phyloP scores from a whole-genome alignment of 2,888 invertebrate genomes.

The Helleia helle region DNA sequence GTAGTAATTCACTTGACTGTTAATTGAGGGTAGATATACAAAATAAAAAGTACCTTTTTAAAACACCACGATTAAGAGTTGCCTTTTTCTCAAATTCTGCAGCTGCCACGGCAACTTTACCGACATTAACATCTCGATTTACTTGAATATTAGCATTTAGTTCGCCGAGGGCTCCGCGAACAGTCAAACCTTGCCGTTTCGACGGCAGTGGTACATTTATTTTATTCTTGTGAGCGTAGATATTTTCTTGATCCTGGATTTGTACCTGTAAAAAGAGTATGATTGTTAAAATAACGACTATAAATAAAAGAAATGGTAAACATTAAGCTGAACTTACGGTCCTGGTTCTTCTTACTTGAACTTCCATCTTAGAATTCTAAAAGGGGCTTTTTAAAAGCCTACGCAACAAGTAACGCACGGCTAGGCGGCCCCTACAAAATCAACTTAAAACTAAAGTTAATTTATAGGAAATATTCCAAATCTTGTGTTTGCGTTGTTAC shows the following conservation, averaged over 20 bases:
- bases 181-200: slow-evolving; percentile 42
- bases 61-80: slow-evolving; percentile 26
- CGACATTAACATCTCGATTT: slow-evolving; percentile 37
- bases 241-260: slow-evolving; percentile 57
- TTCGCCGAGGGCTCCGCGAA: slow-evolving; percentile 58
- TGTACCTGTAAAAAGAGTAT: slow-evolving; percentile 30
- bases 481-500: background rate
- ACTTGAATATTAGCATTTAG: slow-evolving; percentile 51
- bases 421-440: background rate
- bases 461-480: background rate
- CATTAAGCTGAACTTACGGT: slow-evolving; percentile 34
- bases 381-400: background rate
- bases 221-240: slow-evolving; percentile 43
- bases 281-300: slow-evolving; percentile 7
- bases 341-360: slow-evolving; percentile 43
- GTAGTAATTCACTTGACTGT: too few species aligned
- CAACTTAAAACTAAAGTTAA: background rate
- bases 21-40: slow-evolving; percentile 17
- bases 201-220: slow-evolving; percentile 32
- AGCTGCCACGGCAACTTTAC: slow-evolving; percentile 45
- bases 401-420: background rate
- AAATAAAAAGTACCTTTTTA: slow-evolving; percentile 35
- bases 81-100: slow-evolving; percentile 57
- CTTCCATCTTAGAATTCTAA: slow-evolving; percentile 35
- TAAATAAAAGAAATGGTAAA: slow-evolving; percentile 4